These are phyloP conservation scores for Merluccius polli DNA, from an alignment of 2,797 vertebrate species.

Conservation along the genomic window DNA sequence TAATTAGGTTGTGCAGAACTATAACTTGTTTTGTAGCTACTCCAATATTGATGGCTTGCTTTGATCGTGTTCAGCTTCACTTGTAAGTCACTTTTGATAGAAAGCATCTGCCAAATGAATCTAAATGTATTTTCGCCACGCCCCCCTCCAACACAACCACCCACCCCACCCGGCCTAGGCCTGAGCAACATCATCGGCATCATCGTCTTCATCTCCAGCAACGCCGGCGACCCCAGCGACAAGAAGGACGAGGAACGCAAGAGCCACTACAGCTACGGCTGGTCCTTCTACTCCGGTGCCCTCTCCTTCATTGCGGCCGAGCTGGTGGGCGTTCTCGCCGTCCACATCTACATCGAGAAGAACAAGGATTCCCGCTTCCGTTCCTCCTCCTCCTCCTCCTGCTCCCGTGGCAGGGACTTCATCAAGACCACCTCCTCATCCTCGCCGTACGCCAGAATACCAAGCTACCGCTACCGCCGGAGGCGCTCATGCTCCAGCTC, in stretches of 20 bases:
- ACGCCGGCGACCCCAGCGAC: conserved; percentile 92
- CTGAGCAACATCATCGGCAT: conserved; percentile 99
- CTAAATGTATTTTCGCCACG: no score
- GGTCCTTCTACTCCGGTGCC: conserved; percentile 98
- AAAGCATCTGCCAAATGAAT: no score
- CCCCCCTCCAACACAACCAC: no score
- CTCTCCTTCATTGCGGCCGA: conserved; percentile 97
- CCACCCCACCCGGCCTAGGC: conserved; percentile 64
- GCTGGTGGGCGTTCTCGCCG: conserved; percentile 91
- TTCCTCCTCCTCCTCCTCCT: conserved; percentile 51
- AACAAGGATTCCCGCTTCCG: conserved; percentile 92
- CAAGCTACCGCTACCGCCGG: conserved; percentile 90
- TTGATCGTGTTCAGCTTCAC: no score
- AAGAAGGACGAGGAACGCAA: conserved; percentile 96
- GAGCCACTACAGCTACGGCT: conserved; percentile 94
- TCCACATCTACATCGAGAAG: conserved; percentile 98
- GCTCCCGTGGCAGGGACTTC: conserved; percentile 75
- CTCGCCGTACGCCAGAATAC: conserved; percentile 94
- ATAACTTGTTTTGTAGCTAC: background rate
- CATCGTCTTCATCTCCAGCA: conserved; percentile 99
- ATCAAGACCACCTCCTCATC: conserved; percentile 86
- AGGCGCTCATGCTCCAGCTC: conserved; percentile 89
- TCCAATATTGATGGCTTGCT: no score
- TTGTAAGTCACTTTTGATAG: no score
- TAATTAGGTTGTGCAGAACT: background rate